Percentiles rank a stretch among this genome's conserved stretches.
Evolutionary conservation across 2,113 vertebrate genomes (phyloP).

Genomic region (Sterna hirundo): DNA sequence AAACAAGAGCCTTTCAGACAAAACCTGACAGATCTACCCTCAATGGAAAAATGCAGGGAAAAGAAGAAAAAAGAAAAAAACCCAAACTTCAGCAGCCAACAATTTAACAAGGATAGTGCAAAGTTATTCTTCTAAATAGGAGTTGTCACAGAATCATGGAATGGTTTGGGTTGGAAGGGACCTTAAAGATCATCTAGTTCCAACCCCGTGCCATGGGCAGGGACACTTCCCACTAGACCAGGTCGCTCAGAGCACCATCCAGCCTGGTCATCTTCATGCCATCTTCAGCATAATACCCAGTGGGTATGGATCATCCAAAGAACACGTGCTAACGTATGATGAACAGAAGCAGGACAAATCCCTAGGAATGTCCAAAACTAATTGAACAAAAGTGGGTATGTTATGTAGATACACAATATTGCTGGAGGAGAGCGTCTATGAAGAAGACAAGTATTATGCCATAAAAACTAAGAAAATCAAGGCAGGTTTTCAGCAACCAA

Average conservation of each 20-base stretch:
- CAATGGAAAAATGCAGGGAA: background rate
- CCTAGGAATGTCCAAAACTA: background rate
- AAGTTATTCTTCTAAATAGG: background rate
- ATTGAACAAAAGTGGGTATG: background rate
- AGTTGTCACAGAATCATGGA: background rate
- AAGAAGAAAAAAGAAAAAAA: background rate
- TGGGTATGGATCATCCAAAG: background rate
- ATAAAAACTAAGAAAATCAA: background rate
- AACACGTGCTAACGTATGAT: background rate
- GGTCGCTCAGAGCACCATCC: background rate
- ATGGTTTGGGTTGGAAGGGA: background rate
- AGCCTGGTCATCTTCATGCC: background rate
- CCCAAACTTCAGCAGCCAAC: background rate
- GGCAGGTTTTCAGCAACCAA: background rate
- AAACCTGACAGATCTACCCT: background rate
- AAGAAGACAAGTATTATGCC: background rate
- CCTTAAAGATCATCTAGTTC: background rate
- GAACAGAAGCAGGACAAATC: background rate
- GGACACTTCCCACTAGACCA: background rate
- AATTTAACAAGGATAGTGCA: background rate
- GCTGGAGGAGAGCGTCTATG: background rate
- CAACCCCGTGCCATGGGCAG: background rate
- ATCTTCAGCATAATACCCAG: background rate
- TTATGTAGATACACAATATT: background rate
- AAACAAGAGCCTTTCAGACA: background rate